Evolutionary conservation across 2,888 invertebrate species (phyloP).

Genomic region (Drosophila stalkeri): DNA sequence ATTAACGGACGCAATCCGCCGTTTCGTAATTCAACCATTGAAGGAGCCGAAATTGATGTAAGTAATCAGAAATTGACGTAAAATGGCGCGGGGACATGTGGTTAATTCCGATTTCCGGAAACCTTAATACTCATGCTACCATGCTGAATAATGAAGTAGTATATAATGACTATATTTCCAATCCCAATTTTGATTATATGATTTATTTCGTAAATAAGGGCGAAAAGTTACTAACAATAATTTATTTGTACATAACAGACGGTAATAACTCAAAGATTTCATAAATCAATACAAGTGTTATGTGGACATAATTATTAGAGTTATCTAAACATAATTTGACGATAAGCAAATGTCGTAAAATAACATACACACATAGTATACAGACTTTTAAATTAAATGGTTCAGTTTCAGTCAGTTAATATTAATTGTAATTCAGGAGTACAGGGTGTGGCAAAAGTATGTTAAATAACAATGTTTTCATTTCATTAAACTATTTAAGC

Average conservation of each 20-base stretch:
- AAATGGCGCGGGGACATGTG: background rate
- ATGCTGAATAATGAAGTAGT: constrained; percentile 20
- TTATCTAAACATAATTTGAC: background rate
- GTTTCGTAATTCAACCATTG: constrained; percentile 88
- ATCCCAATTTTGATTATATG: background rate
- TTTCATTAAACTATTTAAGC: too few relatives aligned
- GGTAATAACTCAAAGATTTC: background rate
- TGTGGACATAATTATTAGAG: background rate
- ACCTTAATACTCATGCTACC: background rate
- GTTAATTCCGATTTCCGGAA: background rate
- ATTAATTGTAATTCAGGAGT: too few relatives aligned
- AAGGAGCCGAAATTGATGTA: constrained; percentile 92
- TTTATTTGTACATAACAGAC: background rate
- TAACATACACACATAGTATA: too few relatives aligned
- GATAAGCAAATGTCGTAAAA: background rate
- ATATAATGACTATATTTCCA: constrained; percentile 9
- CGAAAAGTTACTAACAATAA: background rate
- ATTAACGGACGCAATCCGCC: constrained; percentile 92
- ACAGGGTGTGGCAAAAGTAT: too few relatives aligned
- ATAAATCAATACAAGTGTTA: background rate
- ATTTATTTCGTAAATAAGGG: background rate
- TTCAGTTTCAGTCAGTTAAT: background rate
- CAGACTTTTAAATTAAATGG: too few relatives aligned
- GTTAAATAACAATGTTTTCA: too few relatives aligned
- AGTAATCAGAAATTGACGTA: constrained; percentile 85